These are phyloP conservation scores for Chloroceryle aenea DNA, from an alignment of 2,113 vertebrate species.

Conservation along the genomic window DNA sequence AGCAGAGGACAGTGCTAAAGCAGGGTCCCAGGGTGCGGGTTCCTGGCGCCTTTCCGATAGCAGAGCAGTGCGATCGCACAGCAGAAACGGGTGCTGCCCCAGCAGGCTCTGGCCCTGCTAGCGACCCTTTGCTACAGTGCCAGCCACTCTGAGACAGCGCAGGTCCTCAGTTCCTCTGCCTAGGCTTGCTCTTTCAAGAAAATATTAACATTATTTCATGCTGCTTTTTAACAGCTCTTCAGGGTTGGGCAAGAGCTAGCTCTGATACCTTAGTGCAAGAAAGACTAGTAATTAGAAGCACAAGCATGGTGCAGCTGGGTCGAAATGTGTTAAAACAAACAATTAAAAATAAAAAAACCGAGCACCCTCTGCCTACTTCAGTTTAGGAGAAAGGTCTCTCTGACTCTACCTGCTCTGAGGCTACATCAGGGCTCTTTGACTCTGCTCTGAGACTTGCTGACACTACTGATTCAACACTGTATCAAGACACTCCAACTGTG, in stretches of 20 bases:
- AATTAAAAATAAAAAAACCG: not conserved
- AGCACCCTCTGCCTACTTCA: not conserved
- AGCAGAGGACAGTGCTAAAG: not conserved
- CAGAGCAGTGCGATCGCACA: not conserved
- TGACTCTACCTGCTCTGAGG: constrained; percentile 42
- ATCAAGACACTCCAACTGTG: constrained; percentile 73
- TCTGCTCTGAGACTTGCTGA: constrained; percentile 64
- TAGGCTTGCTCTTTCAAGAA: constrained; percentile 1
- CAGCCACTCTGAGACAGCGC: not conserved
- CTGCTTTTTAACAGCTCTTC: constrained; percentile 23
- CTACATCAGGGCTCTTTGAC: not conserved
- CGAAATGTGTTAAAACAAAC: constrained; percentile 15
- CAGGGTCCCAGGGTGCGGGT: not conserved
- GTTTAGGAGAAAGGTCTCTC: constrained; percentile 10
- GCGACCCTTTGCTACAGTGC: not conserved
- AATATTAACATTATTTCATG: constrained; percentile 23
- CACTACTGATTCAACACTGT: constrained; percentile 60
- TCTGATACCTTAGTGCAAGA: not conserved
- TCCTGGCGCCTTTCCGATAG: rapidly evolving
- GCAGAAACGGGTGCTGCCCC: not conserved
- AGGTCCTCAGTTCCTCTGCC: not conserved
- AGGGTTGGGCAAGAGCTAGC: not conserved
- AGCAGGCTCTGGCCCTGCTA: not conserved
- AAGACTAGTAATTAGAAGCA: not conserved
- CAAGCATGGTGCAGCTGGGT: not conserved